These are phyloP conservation scores for Microcebus ravelobensis DNA, from an alignment of 2,113 vertebrate genomes.

Conservation along the genomic window DNA sequence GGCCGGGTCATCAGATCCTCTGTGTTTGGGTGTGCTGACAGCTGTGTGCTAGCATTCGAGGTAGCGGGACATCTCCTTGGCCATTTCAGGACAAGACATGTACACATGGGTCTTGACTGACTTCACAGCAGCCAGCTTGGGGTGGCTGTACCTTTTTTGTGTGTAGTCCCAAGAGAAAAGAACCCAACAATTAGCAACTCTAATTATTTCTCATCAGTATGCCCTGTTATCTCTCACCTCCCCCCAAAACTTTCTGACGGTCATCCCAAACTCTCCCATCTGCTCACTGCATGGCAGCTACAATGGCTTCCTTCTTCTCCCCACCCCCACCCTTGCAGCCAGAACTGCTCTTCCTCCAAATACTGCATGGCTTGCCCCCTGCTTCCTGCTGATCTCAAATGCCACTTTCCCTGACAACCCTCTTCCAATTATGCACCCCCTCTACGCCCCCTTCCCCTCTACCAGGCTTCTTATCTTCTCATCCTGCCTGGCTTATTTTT, in stretches of 20 bases:
- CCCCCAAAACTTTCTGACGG: not conserved
- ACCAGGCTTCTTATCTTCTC: too few relatives aligned
- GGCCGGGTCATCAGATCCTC: not conserved
- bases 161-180: not conserved
- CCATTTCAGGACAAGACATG: not conserved
- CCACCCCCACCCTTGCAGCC: rapidly evolving
- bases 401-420: not conserved
- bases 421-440: not conserved
- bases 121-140: not conserved
- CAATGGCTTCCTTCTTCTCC: not conserved
- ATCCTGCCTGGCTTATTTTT: not conserved
- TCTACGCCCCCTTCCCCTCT: not conserved
- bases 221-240: not conserved
- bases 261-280: not conserved
- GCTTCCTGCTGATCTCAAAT: not conserved
- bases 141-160: not conserved
- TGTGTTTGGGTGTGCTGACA: not conserved
- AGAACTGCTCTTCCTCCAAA: not conserved
- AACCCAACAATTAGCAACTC: not conserved
- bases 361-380: too few relatives aligned
- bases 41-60: rapidly evolving
- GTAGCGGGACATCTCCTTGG: not conserved
- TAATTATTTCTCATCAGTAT: not conserved
- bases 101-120: not conserved
- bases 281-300: not conserved